Evolutionary conservation across 1,140 invertebrate species (phyloP).

Genomic region (Cotesia chilonis): DNA sequence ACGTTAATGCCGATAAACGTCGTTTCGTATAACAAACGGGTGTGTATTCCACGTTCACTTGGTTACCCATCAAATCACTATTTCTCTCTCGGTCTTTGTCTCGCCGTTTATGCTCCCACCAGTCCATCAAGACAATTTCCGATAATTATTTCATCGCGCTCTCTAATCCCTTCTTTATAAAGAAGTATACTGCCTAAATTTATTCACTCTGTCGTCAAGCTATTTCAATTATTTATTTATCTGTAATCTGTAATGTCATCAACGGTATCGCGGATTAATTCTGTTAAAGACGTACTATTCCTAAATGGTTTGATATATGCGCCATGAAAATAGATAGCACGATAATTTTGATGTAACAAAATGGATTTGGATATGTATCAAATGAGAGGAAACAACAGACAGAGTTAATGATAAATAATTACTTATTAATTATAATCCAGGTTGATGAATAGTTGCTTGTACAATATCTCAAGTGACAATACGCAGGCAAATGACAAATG

Average conservation of each 20-base stretch:
- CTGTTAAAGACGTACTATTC: too few relatives aligned
- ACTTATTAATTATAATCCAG: not conserved
- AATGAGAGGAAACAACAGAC: too few relatives aligned
- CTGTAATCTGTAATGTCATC: too few relatives aligned
- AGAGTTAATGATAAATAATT: not conserved
- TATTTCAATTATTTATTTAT: too few relatives aligned
- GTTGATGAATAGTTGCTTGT: not conserved
- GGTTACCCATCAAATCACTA: constrained; percentile 37
- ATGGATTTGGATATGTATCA: too few relatives aligned
- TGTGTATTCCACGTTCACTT: constrained; percentile 40
- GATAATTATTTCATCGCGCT: not conserved
- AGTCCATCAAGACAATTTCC: constrained; percentile 9
- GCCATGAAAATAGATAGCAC: too few relatives aligned
- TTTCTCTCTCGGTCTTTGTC: constrained; percentile 39
- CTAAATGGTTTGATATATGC: too few relatives aligned
- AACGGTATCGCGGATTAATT: too few relatives aligned
- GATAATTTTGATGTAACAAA: too few relatives aligned
- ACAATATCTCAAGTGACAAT: constrained; percentile 2
- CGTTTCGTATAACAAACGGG: constrained; percentile 53
- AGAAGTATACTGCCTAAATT: too few relatives aligned
- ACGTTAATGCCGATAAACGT: constrained; percentile 57
- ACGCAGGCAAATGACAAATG: constrained; percentile 25
- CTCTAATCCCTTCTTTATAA: too few relatives aligned
- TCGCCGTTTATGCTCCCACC: constrained; percentile 18
- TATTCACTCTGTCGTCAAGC: too few relatives aligned